Conservation (phyloP, 2,888 invertebrate genomes). For the Eupithecia exiguata region DNA sequence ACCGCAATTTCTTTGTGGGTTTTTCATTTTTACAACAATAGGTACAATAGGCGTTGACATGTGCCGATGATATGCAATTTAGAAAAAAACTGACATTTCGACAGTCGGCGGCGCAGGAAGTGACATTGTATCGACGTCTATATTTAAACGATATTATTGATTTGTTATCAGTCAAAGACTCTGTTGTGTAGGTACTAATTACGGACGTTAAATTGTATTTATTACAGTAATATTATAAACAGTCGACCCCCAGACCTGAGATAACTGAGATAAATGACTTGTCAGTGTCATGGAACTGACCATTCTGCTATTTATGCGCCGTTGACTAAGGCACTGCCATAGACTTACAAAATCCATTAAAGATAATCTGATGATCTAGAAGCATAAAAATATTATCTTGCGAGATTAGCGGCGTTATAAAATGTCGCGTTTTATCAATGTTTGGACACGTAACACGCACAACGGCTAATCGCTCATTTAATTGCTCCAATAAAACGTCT, state of each 20-base stretch:
- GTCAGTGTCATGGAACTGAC: conserved; percentile 78
- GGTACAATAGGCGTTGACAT: conserved; percentile 79
- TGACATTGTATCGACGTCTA: conserved; percentile 66
- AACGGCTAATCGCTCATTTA: conserved; percentile 74
- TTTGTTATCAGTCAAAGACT: conserved; percentile 80
- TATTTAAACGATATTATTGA: conserved; percentile 67
- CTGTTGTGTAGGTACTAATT: conserved; percentile 71
- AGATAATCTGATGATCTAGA: conserved; percentile 56
- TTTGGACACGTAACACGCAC: conserved; percentile 69
- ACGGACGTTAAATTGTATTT: conserved; percentile 81
- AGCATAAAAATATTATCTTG: conserved; percentile 60
- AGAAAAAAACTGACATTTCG: conserved; percentile 64
- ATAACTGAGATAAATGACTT: conserved; percentile 63
- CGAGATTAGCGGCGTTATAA: conserved; percentile 64
- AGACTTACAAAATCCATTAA: background rate
- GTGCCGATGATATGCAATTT: conserved; percentile 74
- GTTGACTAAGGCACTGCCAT: conserved; percentile 50
- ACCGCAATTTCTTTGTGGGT: conserved; percentile 74
- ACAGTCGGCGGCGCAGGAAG: conserved; percentile 65
- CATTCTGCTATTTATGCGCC: conserved; percentile 64
- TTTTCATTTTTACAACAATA: conserved; percentile 64
- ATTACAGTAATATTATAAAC: conserved; percentile 69
- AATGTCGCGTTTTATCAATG: conserved; percentile 73
- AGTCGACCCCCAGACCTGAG: conserved; percentile 66
- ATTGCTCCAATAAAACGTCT: conserved; percentile 81